Conservation (phyloP, 1,140 invertebrate genomes). For the Scaptomyza montana region DNA sequence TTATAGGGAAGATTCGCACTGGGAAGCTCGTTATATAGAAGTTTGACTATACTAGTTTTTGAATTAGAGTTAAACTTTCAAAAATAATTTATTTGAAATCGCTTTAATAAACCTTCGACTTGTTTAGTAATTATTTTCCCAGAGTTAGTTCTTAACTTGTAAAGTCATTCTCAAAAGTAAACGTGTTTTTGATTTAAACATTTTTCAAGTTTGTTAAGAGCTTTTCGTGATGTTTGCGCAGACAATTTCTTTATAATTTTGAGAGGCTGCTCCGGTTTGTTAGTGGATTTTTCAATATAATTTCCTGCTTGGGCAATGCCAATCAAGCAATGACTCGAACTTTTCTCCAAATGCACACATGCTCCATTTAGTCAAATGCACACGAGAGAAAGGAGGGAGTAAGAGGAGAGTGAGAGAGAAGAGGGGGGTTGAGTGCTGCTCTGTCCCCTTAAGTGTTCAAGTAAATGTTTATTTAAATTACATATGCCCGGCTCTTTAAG, state of each 20-base stretch:
- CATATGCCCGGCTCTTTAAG: conserved; percentile 37
- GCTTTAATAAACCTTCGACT: background rate
- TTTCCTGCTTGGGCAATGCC: conserved; percentile 63
- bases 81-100: no score
- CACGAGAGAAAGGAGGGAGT: background rate
- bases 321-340: conserved; percentile 66
- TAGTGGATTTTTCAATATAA: conserved; percentile 46
- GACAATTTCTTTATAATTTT: conserved; percentile 28
- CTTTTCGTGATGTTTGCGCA: background rate
- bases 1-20: no score
- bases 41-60: no score
- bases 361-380: conserved; percentile 55
- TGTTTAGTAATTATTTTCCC: background rate
- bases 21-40: no score
- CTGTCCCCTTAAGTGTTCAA: background rate
- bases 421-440: background rate
- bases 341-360: conserved; percentile 47
- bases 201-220: background rate
- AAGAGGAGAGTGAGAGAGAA: background rate
- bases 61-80: no score
- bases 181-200: background rate
- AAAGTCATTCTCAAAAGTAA: background rate
- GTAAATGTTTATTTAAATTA: conserved; percentile 19
- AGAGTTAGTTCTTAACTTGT: no score
- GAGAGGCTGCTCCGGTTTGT: conserved; percentile 21